These are phyloP conservation scores for Epinotia demarniana DNA, from an alignment of 2,888 invertebrate genomes.

Conservation along the genomic window DNA sequence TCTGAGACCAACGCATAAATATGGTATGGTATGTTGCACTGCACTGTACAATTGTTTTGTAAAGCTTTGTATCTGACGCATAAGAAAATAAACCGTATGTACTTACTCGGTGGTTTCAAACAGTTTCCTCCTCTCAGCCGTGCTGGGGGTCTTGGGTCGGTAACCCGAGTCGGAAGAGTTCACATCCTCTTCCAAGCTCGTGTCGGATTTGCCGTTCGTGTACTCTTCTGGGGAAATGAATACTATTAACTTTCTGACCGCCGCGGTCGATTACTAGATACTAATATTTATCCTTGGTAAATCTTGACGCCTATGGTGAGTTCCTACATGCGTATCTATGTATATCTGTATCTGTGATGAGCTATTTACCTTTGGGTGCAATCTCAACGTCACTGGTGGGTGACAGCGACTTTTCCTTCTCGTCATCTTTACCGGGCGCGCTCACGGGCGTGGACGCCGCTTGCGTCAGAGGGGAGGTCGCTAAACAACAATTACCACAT, in stretches of 20 bases:
- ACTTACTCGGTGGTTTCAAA: constrained; percentile 85
- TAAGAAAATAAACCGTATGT: not conserved
- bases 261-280: too few relatives aligned
- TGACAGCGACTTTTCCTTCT: constrained; percentile 77
- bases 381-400: constrained; percentile 82
- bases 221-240: constrained; percentile 76
- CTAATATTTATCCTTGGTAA: too few relatives aligned
- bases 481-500: constrained; percentile 44
- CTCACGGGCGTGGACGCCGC: constrained; percentile 61
- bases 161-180: constrained; percentile 87
- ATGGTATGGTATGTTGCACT: too few relatives aligned
- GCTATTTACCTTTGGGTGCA: constrained; percentile 67
- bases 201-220: constrained; percentile 86
- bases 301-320: too few relatives aligned
- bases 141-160: constrained; percentile 90
- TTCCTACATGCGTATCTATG: too few relatives aligned
- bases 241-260: too few relatives aligned
- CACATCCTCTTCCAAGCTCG: constrained; percentile 86
- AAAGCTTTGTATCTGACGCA: too few relatives aligned
- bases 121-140: constrained; percentile 91
- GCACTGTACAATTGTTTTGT: too few relatives aligned
- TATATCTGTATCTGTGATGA: too few relatives aligned
- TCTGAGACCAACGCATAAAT: too few relatives aligned
- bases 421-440: constrained; percentile 67
- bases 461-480: constrained; percentile 65